Conservation (phyloP, 2,113 vertebrate genomes). For the Echinops telfairi region DNA sequence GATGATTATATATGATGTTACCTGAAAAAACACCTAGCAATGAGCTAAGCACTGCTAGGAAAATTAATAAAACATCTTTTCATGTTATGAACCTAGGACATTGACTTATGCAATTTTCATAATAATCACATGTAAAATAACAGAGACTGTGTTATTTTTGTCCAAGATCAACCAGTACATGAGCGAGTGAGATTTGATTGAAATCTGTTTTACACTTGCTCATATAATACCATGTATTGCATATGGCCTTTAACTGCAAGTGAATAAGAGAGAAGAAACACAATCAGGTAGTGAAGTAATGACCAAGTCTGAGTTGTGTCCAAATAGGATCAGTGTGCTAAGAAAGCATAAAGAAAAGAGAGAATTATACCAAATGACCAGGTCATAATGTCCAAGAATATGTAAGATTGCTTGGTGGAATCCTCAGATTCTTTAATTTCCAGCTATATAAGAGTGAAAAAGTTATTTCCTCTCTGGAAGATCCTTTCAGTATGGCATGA, state of each 20-base stretch:
- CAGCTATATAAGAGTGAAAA: not conserved
- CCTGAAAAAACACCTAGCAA: not conserved
- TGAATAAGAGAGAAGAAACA: not conserved
- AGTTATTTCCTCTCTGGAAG: not conserved
- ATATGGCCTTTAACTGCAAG: not conserved
- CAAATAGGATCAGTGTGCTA: constrained; percentile 10
- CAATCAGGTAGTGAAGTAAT: constrained; percentile 6
- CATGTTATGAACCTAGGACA: not conserved
- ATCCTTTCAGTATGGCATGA: not conserved
- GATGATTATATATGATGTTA: constrained; percentile 41
- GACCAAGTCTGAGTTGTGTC: not conserved
- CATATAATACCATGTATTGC: not conserved
- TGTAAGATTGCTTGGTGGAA: constrained; percentile 44
- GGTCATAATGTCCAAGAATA: not conserved
- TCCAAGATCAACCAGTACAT: constrained; percentile 5
- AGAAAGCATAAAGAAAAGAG: constrained; percentile 51
- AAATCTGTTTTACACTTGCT: constrained; percentile 23
- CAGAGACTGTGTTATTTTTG: not conserved
- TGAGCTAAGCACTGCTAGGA: not conserved
- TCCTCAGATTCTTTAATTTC: constrained; percentile 31
- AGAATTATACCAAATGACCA: constrained; percentile 37
- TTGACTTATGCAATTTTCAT: constrained; percentile 11
- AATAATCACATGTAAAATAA: not conserved
- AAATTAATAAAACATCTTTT: not conserved
- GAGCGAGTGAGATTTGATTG: not conserved